Percentiles rank a stretch among this genome's conserved stretches.
Evolutionary conservation across 2,888 invertebrate genomes (phyloP).

Genomic region (Coelogynopora nodosa): DNA sequence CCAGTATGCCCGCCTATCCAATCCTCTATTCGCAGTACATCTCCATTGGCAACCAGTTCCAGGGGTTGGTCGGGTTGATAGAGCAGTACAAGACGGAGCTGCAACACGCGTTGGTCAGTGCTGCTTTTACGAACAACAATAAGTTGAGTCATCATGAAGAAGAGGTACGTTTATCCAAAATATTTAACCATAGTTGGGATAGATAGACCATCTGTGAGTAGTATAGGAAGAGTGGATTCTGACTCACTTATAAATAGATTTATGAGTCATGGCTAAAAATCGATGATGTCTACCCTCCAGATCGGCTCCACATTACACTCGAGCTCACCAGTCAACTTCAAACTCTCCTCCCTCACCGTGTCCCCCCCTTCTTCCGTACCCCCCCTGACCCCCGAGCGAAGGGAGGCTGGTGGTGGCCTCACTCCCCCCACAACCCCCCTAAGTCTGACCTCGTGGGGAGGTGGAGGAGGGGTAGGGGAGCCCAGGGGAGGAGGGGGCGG

Average conservation of each 20-base stretch:
- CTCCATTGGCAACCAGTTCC: background rate
- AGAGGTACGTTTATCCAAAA: too few species aligned
- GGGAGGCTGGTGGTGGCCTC: background rate
- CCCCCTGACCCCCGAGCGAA: background rate
- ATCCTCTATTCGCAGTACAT: background rate
- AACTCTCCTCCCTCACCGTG: background rate
- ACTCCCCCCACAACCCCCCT: background rate
- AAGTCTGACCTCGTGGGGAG: background rate
- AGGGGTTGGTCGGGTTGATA: background rate
- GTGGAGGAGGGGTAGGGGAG: background rate
- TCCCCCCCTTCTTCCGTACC: background rate
- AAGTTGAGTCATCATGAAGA: too few species aligned
- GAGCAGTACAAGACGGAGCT: background rate
- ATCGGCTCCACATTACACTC: too few species aligned
- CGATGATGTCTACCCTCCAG: too few species aligned
- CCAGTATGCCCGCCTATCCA: background rate
- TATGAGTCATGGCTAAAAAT: too few species aligned
- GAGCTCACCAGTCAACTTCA: background rate
- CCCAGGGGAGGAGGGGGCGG: background rate
- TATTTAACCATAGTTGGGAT: too few species aligned
- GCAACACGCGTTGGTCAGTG: background rate
- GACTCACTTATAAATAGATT: too few species aligned
- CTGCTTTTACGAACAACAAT: too few species aligned
- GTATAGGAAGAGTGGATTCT: too few species aligned
- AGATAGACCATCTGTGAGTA: too few species aligned